Base-by-base conservation (phyloP, 2,113 vertebrate species). In the Ceyx margarethae region DNA sequence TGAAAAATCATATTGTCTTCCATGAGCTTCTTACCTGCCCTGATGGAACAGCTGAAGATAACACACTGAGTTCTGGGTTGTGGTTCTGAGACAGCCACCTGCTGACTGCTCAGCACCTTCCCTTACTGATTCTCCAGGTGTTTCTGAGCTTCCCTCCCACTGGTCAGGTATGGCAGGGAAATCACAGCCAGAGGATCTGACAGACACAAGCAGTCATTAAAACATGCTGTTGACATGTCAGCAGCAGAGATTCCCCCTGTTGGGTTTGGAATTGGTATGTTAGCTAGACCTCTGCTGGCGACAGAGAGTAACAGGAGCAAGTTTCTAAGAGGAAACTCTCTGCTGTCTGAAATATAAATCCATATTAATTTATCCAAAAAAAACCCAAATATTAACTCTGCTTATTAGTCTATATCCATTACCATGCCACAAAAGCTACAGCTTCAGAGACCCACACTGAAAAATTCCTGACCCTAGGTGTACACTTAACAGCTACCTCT, bases 241-340 rank as follows among this genome's bases (percentile, higher is more conserved):
- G 42, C 28, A 62, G 43, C 29, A 31, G 40, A 53, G 37, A 40
- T 61, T 51, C 21, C 46, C 19, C 10, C 9, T 29, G 42, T 42
- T 79, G 25, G 31, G 58, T 78, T 53, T 37, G 22, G 88, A 93
- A 74, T 14, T 11, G 12, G 11, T 22, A 19, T 57, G 40, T 60
- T 64, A 85, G 90, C 68, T 53, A 48, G 73, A 75, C 85, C 82
- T 83, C 91, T 93, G 73, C 85, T 91, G 93, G 80, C 51, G 26
- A 83, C 20, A 77, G 35, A 66, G 75, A 69, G 31, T 21, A 87
- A 56, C 68, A 85, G 54, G 21, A 82, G 3, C 26, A 50, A 51
- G 51, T 56, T 73, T 4, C 23, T 54, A 15, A n/a, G 31, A 23
- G 15, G 40, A 15, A 83, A 15, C 45, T 51, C 2, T 11, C 19